Base-by-base conservation (phyloP, 1,140 invertebrate genomes). In the Listronotus oregonensis region DNA sequence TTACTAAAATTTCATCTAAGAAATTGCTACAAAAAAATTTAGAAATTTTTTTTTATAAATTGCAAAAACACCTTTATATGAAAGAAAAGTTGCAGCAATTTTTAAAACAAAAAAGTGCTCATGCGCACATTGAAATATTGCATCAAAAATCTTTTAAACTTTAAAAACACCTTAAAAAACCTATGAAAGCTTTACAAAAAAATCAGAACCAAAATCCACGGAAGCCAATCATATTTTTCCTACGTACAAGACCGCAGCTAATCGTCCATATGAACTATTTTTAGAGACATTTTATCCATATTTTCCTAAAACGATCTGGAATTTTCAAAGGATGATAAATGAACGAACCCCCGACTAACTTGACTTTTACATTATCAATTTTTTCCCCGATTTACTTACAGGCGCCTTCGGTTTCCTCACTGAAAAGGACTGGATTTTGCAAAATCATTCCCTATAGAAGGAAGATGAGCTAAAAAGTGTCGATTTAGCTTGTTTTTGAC, bases 401-500 rank as follows among this genome's bases (percentile, higher is more conserved):
- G 50, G 15, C 57, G 55, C 51, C 51, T 66, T 47, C 34, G 32
- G 37, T 59, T 59, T 54, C 34, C 64, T 18, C 18, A 34, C 43
- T 59, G 56, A 64, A 68, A 64, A 47, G 61, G 46, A 47, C 47
- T 31, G 34, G 62, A 61, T 71, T 71, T 63, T 67, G 71, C 67
- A 65, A 56, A 58, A 67, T 73, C 71, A 71, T 68, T 62, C 61
- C 52, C 65, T 49, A 67, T 69, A 61, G 56, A 62, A 39, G 46
- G 66, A 59, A 52, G 62, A 68, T 62, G 65, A 68, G 71, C 73
- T 72, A 72, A 73, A 73, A 73, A 73, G 73, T 68, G 70, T 61
- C 67, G 69, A 75, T 75, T 75, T 75, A 61, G 72, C 64, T 57
- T 68, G 70, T 75, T 73, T 73, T 73, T 72, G 70, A 71, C 72